phyloP scores from a whole-genome alignment of 2,113 vertebrate genomes.

The Brachypodius melanocephalos region DNA sequence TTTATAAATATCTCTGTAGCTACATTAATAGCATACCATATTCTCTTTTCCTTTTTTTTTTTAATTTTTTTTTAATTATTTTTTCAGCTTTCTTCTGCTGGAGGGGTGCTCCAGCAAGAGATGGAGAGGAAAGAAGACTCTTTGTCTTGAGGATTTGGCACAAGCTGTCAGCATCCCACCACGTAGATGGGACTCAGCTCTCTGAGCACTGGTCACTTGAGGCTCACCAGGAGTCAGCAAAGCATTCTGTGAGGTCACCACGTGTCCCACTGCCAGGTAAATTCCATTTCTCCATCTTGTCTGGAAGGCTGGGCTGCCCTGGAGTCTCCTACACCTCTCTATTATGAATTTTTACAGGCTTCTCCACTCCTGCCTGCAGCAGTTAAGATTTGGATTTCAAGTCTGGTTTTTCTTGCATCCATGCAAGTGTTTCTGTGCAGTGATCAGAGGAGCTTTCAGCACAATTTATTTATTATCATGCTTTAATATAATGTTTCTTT shows the following conservation, averaged over 20 bases:
- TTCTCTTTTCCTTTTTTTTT: background rate
- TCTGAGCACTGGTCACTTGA: background rate
- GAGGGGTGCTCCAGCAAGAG: background rate
- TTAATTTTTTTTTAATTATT: rapidly evolving
- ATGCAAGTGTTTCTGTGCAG: background rate
- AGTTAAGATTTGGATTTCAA: background rate
- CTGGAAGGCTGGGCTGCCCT: background rate
- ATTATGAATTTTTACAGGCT: background rate
- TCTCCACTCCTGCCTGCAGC: background rate
- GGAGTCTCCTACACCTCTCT: background rate
- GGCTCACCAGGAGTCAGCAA: background rate
- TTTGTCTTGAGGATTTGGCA: background rate
- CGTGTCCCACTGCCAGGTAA: background rate
- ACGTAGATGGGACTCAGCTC: background rate
- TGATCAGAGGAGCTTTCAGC: background rate
- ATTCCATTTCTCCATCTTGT: background rate
- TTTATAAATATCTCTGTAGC: background rate
- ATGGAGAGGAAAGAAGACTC: background rate
- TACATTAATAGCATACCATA: background rate
- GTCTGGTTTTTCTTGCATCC: background rate
- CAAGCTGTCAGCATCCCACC: rapidly evolving
- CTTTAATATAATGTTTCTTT: background rate
- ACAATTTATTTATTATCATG: background rate
- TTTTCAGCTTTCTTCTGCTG: background rate
- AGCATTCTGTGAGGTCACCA: background rate